Evolutionary conservation across 2,797 vertebrate genomes (phyloP), one percentile per base, ranked within the genome.

Genomic region (Sebastes trivittatus): DNA sequence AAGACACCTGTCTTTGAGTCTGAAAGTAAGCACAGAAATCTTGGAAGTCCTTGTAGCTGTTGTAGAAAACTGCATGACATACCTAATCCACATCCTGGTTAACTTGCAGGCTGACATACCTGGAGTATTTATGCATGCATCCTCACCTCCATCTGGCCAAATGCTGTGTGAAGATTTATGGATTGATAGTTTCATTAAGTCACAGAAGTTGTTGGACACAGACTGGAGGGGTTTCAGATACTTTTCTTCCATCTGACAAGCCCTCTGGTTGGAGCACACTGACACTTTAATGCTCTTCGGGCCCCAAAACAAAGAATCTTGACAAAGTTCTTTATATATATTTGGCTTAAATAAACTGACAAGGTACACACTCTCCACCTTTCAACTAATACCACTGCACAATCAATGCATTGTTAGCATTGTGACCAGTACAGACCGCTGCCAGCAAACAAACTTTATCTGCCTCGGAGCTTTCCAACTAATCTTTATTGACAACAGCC

Each of bases 11-110:
- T 23, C 9, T 42, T 30, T 9, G 18, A 59, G n/a, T 70, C 16
- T 65, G 20, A 69, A 69, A 16, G 46, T 49, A 73, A 82, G 73
- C 61, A 77, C 34, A 77, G 14, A 42, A 14, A 62, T 38, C 49
- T 11, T 58, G 29, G 61, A 63, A 71, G 69, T 61, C 32, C 22
- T n/a, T 78, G 36, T 29, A 42, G 25, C n/a, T 56, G 6, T 46
- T 46, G 25, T 4, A 23, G 54, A 60, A 52, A 52, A 60, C 36
- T n/a, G 22, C 16, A 54, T 8, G 13, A 34, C 38, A 68, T 38
- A 36, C 23, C 6, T 2, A 62, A 55, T 30, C 11, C 7, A 49
- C 27, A 25, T 76, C 36, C 46, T 11, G 10, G 25, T 49, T 42
- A 61, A 27, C 9, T 27, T 25, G 23, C 63, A 46, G 18, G 64